Evolutionary conservation across 92 coral and sea anemone genomes (phyloP).

Genomic region (Metridium senile): DNA sequence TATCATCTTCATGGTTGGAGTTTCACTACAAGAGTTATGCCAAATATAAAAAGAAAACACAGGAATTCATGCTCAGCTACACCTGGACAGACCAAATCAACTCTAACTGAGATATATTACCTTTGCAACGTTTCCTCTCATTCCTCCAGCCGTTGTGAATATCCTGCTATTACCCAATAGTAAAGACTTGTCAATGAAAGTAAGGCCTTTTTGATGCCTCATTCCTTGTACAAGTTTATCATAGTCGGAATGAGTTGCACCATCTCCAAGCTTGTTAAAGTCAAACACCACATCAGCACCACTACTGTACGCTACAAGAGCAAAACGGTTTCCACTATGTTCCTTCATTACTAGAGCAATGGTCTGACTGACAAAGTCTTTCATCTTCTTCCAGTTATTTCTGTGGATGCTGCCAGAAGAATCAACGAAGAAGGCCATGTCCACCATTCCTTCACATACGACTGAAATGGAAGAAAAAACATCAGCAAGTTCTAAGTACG

Average conservation of each 20-base stretch:
- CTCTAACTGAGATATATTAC: neutral
- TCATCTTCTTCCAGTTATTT: slow-evolving; percentile 30
- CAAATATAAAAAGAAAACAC: too few relatives aligned
- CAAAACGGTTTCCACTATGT: slow-evolving; percentile 36
- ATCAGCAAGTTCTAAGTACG: neutral
- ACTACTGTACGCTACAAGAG: slow-evolving; percentile 47
- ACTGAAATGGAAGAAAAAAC: neutral
- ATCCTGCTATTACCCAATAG: slow-evolving; percentile 10
- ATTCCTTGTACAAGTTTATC: slow-evolving; percentile 8
- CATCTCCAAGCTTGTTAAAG: slow-evolving; percentile 13
- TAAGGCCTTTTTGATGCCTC: slow-evolving; percentile 37
- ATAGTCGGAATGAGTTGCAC: slow-evolving; percentile 16
- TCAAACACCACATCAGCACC: slow-evolving; percentile 27
- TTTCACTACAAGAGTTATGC: too few relatives aligned
- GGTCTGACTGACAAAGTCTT: slow-evolving; percentile 5
- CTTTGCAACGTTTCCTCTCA: slow-evolving; percentile 47
- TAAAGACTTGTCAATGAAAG: slow-evolving; percentile 50
- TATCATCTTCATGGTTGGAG: too few relatives aligned
- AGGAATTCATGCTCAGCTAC: too few relatives aligned
- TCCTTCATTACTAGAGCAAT: slow-evolving; percentile 6
- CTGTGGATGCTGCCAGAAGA: slow-evolving; percentile 40
- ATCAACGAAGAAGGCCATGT: slow-evolving; percentile 25
- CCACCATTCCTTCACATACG: slow-evolving; percentile 10
- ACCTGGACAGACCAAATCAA: neutral
- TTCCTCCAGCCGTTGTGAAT: slow-evolving; percentile 33